phyloP scores from a whole-genome alignment of 2,113 vertebrate species.

The Psophia crepitans region DNA sequence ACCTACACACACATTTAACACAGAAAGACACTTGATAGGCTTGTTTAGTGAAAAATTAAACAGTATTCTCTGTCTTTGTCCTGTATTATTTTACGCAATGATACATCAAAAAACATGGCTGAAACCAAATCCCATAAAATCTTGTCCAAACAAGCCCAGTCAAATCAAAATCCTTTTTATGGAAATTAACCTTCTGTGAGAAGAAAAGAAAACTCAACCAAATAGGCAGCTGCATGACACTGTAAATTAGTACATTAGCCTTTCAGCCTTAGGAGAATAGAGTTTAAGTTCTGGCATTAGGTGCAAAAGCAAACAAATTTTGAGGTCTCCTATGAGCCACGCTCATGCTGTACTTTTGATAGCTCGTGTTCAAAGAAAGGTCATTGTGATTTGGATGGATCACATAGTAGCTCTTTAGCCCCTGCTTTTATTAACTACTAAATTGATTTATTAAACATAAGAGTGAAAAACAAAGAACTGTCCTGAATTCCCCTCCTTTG shows the following conservation, averaged over 20 bases:
- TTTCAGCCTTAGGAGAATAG: constrained; percentile 8
- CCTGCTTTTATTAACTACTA: not conserved
- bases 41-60: constrained; percentile 2
- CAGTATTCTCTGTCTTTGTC: not conserved
- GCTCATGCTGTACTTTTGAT: not conserved
- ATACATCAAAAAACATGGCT: not conserved
- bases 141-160: constrained; percentile 47
- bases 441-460: not conserved
- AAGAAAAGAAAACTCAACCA: constrained; percentile 26
- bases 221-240: constrained; percentile 13
- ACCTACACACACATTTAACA: not conserved
- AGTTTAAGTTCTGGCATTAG: constrained; percentile 26
- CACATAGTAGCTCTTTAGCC: not conserved
- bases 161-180: constrained; percentile 53
- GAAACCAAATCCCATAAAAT: constrained; percentile 53
- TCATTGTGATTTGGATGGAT: not conserved
- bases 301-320: constrained; percentile 37
- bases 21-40: not conserved
- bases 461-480: not conserved
- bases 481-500: not conserved
- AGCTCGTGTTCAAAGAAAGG: not conserved
- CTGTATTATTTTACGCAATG: not conserved
- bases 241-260: constrained; percentile 2
- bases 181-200: constrained; percentile 50
- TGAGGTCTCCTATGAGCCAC: not conserved